phyloP scores from a whole-genome alignment of 2,113 vertebrate species.

The Carassius carassius region DNA sequence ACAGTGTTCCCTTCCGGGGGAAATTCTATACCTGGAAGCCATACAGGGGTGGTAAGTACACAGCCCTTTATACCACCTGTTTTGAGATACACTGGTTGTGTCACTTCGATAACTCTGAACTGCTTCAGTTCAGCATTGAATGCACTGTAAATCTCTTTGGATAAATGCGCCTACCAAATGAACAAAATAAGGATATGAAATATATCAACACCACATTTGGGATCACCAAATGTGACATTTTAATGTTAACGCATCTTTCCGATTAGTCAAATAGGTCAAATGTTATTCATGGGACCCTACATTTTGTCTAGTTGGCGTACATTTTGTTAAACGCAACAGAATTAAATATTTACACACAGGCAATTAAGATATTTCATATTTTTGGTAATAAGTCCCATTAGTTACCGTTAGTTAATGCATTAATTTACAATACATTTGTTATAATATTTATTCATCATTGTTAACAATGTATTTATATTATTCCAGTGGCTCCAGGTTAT shows the following conservation, averaged over 20 bases:
- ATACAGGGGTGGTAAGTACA: constrained; percentile 88
- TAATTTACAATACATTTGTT: too few relatives aligned
- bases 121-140: neutral
- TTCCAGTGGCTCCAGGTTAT: neutral
- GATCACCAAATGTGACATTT: neutral
- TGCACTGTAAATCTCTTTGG: neutral
- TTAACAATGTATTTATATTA: neutral
- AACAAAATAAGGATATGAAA: neutral
- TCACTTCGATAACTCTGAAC: neutral
- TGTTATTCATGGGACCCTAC: too few relatives aligned
- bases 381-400: too few relatives aligned
- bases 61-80: neutral
- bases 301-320: neutral
- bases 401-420: too few relatives aligned
- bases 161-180: neutral
- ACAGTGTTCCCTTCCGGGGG: constrained; percentile 90
- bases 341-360: neutral
- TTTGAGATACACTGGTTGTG: neutral
- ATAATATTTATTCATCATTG: too few relatives aligned
- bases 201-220: neutral
- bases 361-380: neutral
- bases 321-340: neutral
- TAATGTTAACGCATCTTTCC: neutral
- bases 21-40: constrained; percentile 98
- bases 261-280: neutral